Conservation (phyloP, 2,888 invertebrate species). For the Elegia similella region DNA sequence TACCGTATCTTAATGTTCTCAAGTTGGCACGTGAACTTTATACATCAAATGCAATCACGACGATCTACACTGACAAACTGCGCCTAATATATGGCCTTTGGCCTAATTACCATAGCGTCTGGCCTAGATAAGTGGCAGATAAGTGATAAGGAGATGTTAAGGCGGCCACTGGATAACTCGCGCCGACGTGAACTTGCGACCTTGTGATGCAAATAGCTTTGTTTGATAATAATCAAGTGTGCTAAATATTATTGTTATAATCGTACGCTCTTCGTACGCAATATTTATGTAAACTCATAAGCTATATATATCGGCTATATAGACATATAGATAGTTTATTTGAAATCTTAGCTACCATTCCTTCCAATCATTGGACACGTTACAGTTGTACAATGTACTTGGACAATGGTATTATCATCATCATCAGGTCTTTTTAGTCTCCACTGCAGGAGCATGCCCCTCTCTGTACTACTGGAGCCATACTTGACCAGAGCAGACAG, state of each 20-base stretch:
- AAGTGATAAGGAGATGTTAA: constrained; percentile 29
- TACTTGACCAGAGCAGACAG: no score
- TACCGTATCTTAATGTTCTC: not conserved
- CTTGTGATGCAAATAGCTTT: constrained; percentile 23
- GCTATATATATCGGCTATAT: no score
- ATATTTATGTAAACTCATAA: not conserved
- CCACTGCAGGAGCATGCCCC: no score
- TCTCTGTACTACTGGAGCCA: no score
- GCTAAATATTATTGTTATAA: not conserved
- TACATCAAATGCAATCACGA: constrained; percentile 22
- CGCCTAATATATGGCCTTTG: constrained; percentile 69
- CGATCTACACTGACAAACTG: constrained; percentile 40
- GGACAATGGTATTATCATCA: no score
- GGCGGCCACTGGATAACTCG: constrained; percentile 30
- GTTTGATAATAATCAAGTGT: constrained; percentile 8
- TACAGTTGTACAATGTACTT: no score
- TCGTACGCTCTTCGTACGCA: not conserved
- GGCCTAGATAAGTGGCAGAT: constrained; percentile 58
- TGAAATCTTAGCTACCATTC: no score
- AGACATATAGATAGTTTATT: no score
- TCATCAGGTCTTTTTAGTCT: no score
- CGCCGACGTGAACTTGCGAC: constrained; percentile 34
- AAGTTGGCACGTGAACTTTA: not conserved
- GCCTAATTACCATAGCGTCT: constrained; percentile 57
- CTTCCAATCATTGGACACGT: no score